A percentile compares a stretch with the other conserved stretches of the same genome.
Conservation (phyloP, 2,888 invertebrate species). For the Acleris cristana region DNA sequence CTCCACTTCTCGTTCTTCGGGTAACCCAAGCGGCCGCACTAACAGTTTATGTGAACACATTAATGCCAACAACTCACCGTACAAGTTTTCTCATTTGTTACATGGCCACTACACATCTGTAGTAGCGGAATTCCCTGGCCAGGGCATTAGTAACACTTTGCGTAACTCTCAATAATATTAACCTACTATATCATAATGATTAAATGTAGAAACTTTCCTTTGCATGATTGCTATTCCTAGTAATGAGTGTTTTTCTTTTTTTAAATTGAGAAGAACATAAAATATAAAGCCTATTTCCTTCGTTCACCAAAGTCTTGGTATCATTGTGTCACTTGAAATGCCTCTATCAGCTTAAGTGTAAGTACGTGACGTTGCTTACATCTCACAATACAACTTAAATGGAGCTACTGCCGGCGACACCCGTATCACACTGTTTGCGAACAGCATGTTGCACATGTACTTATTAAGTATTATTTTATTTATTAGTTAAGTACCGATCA, state of each 20-base stretch:
- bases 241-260: neutral
- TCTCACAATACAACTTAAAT: conserved; percentile 21
- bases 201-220: too few relatives aligned
- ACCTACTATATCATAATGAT: neutral
- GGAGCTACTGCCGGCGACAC: conserved; percentile 5
- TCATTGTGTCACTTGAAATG: conserved; percentile 5
- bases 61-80: conserved; percentile 31
- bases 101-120: conserved; percentile 19
- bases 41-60: conserved; percentile 37
- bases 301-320: neutral
- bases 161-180: neutral
- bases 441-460: conserved; percentile 1
- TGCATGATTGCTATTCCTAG: too few relatives aligned
- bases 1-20: conserved; percentile 1
- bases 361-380: conserved; percentile 20
- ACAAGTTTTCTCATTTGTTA: conserved; percentile 37
- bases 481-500: neutral
- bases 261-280: neutral
- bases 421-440: neutral
- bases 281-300: neutral
- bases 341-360: conserved; percentile 14
- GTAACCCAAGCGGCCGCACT: conserved; percentile 14
- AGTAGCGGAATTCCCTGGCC: conserved; percentile 5
- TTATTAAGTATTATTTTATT: neutral
- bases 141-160: neutral